A percentile compares a stretch with the other conserved stretches of the same genome.
Evolutionary conservation across 2,888 invertebrate genomes (phyloP).

Genomic region (Microplitis manilae): DNA sequence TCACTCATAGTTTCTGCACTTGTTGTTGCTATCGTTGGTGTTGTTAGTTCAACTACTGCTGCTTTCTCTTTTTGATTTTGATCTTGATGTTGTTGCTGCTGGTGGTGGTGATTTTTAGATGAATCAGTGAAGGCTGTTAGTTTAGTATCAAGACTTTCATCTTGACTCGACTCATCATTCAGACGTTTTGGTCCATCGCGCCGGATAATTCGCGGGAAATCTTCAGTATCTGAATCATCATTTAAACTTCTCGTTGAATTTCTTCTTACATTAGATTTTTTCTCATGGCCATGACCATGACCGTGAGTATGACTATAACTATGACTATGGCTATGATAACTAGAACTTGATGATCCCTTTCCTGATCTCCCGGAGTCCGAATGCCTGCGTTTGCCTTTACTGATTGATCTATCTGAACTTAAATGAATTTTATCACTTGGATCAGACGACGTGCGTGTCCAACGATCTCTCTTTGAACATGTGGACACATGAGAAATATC

Average conservation of each 20-base stretch:
- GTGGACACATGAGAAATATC: conserved; percentile 6
- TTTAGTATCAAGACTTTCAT: conserved; percentile 21
- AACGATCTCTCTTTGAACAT: conserved; percentile 20
- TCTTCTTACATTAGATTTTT: background rate
- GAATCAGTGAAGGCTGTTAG: background rate
- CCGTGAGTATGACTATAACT: too few relatives aligned
- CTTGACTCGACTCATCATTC: conserved; percentile 27
- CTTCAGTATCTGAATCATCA: conserved; percentile 37
- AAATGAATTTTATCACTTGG: conserved; percentile 6
- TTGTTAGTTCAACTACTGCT: background rate
- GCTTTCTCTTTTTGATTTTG: background rate
- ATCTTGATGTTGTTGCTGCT: background rate
- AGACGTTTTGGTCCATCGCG: background rate
- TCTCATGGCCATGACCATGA: background rate
- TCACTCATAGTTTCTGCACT: conserved; percentile 24
- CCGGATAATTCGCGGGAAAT: conserved; percentile 27
- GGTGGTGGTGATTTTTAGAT: background rate
- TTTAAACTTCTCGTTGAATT: conserved; percentile 17
- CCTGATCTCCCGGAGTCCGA: conserved; percentile 35
- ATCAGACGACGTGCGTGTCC: conserved; percentile 31
- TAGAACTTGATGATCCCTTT: background rate
- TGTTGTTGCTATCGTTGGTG: background rate
- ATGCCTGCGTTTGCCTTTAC: conserved; percentile 30
- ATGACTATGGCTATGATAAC: background rate
- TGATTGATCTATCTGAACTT: conserved; percentile 3